A percentile compares a stretch with the other conserved stretches of the same genome.
These are phyloP conservation scores for Neodon shergylaensis DNA, from an alignment of 2,113 vertebrate species.

Conservation along the genomic window DNA sequence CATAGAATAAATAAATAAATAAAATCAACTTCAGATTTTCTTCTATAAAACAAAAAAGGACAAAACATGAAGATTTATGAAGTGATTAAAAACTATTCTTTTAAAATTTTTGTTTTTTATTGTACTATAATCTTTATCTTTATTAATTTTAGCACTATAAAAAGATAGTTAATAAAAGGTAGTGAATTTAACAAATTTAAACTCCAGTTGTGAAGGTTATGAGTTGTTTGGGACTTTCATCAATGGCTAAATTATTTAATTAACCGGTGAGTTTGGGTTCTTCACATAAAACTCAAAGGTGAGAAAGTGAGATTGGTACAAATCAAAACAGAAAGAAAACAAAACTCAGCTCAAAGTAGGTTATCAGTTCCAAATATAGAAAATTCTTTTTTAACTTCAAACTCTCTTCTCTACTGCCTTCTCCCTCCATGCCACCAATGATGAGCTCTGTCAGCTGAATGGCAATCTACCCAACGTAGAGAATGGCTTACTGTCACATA, in stretches of 20 bases:
- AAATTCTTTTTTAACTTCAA: background rate
- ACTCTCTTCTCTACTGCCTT: background rate
- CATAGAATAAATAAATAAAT: too few relatives aligned
- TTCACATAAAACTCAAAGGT: background rate
- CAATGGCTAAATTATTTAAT: background rate
- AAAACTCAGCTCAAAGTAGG: background rate
- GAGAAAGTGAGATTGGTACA: background rate
- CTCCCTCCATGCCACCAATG: background rate
- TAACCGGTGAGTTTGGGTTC: background rate
- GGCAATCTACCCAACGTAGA: background rate
- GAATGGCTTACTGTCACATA: background rate
- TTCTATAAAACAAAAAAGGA: conserved; percentile 26
- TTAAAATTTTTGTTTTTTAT: conserved; percentile 21
- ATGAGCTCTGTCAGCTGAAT: background rate
- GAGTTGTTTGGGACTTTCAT: background rate
- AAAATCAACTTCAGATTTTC: background rate
- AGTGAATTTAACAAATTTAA: background rate
- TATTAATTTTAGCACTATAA: conserved; percentile 70
- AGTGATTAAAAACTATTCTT: background rate
- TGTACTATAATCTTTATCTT: conserved; percentile 30
- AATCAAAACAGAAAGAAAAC: conserved; percentile 27
- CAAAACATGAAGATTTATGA: background rate
- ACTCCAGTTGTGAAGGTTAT: conserved; percentile 17
- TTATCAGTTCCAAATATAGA: background rate
- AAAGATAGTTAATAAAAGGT: conserved; percentile 40